Evolutionary conservation across 2,113 vertebrate species (phyloP).

Genomic region (Ceratotherium simum): DNA sequence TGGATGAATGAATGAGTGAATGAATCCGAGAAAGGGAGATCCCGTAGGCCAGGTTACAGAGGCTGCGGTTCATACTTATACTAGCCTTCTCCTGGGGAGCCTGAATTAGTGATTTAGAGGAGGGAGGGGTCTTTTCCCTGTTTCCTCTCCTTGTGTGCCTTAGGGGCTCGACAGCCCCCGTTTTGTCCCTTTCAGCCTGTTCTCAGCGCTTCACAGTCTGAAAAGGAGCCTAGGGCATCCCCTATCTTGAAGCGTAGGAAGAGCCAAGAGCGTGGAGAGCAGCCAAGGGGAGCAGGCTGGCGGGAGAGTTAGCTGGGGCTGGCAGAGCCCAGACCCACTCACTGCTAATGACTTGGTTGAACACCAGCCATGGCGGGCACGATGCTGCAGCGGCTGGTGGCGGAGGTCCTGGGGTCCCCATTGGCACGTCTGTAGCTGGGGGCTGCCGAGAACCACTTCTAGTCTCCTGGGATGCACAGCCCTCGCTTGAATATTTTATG

Average conservation of each 20-base stretch:
- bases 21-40: not conserved
- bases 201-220: not conserved
- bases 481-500: constrained; percentile 27
- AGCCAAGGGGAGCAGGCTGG: constrained; percentile 1
- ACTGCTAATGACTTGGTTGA: not conserved
- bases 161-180: not conserved
- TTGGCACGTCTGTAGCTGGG: not conserved
- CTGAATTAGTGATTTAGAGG: not conserved
- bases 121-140: not conserved
- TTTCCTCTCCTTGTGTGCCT: not conserved
- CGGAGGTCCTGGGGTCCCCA: not conserved
- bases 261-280: not conserved
- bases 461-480: not conserved
- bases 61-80: not conserved
- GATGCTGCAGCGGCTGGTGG: not conserved
- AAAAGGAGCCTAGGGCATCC: constrained; percentile 58
- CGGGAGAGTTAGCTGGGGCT: not conserved
- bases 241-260: not conserved
- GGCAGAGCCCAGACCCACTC: not conserved
- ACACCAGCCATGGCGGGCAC: rapidly evolving
- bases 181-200: not conserved
- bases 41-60: not conserved
- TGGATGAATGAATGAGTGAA: not conserved
- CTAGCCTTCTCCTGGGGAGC: not conserved
- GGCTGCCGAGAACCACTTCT: not conserved